Evolutionary conservation across 2,797 vertebrate genomes (phyloP).

Genomic region (Eulemur mongoz): DNA sequence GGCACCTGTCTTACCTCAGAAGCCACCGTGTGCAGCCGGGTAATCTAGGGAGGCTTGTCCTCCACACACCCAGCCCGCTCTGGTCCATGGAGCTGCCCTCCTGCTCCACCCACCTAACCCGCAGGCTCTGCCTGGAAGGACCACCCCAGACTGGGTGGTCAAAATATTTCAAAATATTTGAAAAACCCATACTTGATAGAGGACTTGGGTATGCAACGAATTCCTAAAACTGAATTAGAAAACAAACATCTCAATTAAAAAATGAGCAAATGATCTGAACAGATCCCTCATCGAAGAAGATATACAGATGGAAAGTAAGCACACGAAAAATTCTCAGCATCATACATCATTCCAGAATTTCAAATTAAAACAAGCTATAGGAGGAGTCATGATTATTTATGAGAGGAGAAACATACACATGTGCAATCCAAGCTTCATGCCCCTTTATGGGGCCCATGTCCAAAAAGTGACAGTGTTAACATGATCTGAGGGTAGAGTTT

Average conservation of each 20-base stretch:
- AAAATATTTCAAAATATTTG: background rate
- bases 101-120: too few relatives aligned
- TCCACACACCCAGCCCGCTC: background rate
- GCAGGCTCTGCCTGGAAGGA: background rate
- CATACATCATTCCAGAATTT: background rate
- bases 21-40: background rate
- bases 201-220: background rate
- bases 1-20: background rate
- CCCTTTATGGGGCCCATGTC: too few relatives aligned
- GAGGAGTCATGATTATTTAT: too few relatives aligned
- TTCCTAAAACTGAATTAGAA: background rate
- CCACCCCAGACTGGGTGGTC: background rate
- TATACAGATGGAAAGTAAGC: background rate
- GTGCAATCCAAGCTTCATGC: too few relatives aligned
- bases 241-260: background rate
- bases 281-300: background rate
- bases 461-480: too few relatives aligned
- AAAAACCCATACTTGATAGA: background rate
- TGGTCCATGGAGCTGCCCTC: background rate
- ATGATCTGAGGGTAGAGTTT: too few relatives aligned
- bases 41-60: background rate
- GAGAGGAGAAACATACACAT: too few relatives aligned
- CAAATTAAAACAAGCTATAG: background rate
- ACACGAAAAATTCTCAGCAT: background rate
- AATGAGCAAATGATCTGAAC: background rate